Percentiles rank a stretch among this genome's conserved stretches.
These are phyloP conservation scores for Bothrops alternatus DNA, from an alignment of 2,797 vertebrate species.

Conservation along the genomic window DNA sequence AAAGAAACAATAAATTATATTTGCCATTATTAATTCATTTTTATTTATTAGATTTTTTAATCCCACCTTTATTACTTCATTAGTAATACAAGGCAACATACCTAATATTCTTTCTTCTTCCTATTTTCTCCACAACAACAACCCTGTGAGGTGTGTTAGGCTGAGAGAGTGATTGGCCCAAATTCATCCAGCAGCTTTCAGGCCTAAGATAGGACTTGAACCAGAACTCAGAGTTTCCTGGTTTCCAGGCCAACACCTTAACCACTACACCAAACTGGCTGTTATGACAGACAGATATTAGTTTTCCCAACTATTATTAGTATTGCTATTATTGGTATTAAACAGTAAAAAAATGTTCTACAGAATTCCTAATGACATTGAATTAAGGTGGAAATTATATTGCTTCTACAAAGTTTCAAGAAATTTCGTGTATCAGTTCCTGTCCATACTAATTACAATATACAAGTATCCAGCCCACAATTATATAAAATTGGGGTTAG, in stretches of 20 bases:
- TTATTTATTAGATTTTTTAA: neutral
- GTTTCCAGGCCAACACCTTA: neutral
- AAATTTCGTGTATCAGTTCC: neutral
- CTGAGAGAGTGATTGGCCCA: neutral
- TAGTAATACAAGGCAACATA: neutral
- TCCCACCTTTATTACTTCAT: neutral
- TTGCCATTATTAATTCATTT: neutral
- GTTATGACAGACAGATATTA: neutral
- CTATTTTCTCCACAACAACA: neutral
- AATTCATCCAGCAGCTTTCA: neutral
- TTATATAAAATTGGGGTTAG: neutral
- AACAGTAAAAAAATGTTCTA: neutral
- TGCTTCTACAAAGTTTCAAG: neutral
- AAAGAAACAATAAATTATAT: neutral
- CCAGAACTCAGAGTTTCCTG: neutral
- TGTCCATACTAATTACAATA: neutral
- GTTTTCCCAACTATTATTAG: neutral
- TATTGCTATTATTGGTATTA: neutral
- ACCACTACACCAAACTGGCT: neutral
- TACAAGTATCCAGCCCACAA: neutral
- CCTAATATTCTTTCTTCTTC: neutral
- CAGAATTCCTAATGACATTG: neutral
- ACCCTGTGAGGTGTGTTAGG: neutral
- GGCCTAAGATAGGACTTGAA: neutral
- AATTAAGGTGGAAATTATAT: neutral